phyloP scores from a whole-genome alignment of 2,888 invertebrate genomes.

The Cephalotes varians region DNA sequence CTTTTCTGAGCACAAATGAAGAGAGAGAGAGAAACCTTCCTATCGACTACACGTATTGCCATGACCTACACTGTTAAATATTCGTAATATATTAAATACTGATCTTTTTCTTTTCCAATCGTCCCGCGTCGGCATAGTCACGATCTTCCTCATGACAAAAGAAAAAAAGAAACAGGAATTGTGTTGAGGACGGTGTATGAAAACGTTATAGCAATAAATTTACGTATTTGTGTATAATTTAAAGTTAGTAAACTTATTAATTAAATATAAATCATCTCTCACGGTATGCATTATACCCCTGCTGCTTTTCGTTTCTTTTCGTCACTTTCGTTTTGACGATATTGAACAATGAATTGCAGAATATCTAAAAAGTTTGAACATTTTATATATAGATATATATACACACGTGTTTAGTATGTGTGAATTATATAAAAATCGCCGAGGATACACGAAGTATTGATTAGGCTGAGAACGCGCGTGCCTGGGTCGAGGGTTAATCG shows the following conservation, averaged over 20 bases:
- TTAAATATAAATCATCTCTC: conserved; percentile 73
- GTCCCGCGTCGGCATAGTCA: conserved; percentile 72
- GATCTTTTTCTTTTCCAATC: conserved; percentile 47
- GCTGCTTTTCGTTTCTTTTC: conserved; percentile 33
- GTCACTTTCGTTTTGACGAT: conserved; percentile 11
- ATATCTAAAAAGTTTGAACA: conserved; percentile 40
- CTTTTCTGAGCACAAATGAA: conserved; percentile 50
- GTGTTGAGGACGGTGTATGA: conserved; percentile 78
- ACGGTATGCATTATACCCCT: conserved; percentile 67
- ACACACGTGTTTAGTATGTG: conserved; percentile 20
- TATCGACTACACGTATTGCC: conserved; percentile 20
- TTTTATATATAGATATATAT: conserved; percentile 10
- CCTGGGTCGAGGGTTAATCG: neutral
- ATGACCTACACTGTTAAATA: conserved; percentile 24
- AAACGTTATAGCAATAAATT: conserved; percentile 81
- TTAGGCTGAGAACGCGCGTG: conserved; percentile 31
- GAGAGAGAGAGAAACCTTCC: conserved; percentile 28
- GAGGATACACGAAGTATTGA: conserved; percentile 9
- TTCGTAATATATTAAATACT: conserved; percentile 21
- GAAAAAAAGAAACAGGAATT: conserved; percentile 76
- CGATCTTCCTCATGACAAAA: conserved; percentile 71
- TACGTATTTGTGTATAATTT: conserved; percentile 82
- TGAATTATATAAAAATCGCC: conserved; percentile 48
- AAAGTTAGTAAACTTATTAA: conserved; percentile 81
- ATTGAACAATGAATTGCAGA: conserved; percentile 35